Percentiles rank a stretch among this genome's conserved stretches.
These are phyloP conservation scores for Cyrtodaria siliqua DNA, from an alignment of 2,888 invertebrate species.

Conservation along the genomic window DNA sequence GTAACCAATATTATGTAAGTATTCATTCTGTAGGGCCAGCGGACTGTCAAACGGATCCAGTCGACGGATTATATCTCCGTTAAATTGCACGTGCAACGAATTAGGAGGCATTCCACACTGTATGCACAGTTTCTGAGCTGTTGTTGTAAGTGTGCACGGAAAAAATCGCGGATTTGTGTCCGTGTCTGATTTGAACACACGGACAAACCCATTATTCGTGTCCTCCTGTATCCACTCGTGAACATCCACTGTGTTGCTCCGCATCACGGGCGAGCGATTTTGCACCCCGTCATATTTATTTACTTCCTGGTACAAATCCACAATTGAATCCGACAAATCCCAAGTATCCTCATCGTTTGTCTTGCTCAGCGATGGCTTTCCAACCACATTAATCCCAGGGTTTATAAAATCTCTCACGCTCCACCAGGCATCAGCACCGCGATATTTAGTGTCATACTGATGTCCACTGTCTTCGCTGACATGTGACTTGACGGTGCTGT, in stretches of 20 bases:
- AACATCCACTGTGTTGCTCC: conserved; percentile 63
- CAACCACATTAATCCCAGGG: conserved; percentile 65
- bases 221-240: conserved; percentile 81
- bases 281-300: conserved; percentile 66
- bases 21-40: conserved; percentile 86
- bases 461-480: conserved; percentile 9
- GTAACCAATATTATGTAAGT: conserved; percentile 84
- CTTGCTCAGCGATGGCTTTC: conserved; percentile 62
- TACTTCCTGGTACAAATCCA: conserved; percentile 80
- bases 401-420: conserved; percentile 75
- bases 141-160: conserved; percentile 84
- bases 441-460: conserved; percentile 37
- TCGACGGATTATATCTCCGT: conserved; percentile 85
- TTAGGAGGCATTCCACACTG: conserved; percentile 83
- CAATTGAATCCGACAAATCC: conserved; percentile 84
- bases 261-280: conserved; percentile 20
- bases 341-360: conserved; percentile 81
- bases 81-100: conserved; percentile 85
- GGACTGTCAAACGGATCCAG: conserved; percentile 85
- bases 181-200: conserved; percentile 82
- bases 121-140: conserved; percentile 83
- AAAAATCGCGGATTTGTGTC: conserved; percentile 80
- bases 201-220: conserved; percentile 83
- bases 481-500: conserved; percentile 35
- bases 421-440: conserved; percentile 80